Evolutionary conservation across 2,888 invertebrate genomes (phyloP).

Genomic region (Xestoiulus laeticollis): DNA sequence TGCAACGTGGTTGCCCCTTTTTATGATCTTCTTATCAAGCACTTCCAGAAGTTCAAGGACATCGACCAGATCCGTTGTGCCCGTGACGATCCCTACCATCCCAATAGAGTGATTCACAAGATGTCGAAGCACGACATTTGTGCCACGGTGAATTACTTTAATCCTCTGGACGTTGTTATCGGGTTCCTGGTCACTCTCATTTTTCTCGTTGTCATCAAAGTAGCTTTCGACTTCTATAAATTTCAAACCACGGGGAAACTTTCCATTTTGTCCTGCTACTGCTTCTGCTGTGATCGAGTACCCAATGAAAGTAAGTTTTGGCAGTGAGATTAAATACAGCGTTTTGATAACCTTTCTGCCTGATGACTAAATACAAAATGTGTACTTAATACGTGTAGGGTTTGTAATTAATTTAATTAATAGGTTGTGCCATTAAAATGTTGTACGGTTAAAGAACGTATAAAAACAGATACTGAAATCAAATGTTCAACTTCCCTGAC

Average conservation of each 20-base stretch:
- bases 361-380: no score
- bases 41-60: slow-evolving; percentile 25
- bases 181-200: background rate
- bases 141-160: background rate
- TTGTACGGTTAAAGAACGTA: no score
- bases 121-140: slow-evolving; percentile 45
- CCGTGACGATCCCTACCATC: background rate
- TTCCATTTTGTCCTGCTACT: background rate
- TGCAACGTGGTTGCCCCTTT: slow-evolving; percentile 44
- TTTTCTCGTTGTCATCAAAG: slow-evolving; percentile 39
- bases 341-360: no score
- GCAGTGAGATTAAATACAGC: no score
- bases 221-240: background rate
- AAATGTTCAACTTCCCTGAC: no score
- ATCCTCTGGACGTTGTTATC: slow-evolving; percentile 48
- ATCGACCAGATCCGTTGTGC: slow-evolving; percentile 48
- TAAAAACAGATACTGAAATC: no score
- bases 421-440: no score
- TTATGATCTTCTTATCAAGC: slow-evolving; percentile 22
- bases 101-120: background rate
- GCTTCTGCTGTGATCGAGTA: no score
- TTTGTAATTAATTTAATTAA: no score
- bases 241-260: slow-evolving; percentile 23
- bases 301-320: no score
- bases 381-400: no score